A percentile compares a stretch with the other conserved stretches of the same genome.
These are phyloP conservation scores for Thera britannica DNA, from an alignment of 2,888 invertebrate genomes.

Conservation along the genomic window DNA sequence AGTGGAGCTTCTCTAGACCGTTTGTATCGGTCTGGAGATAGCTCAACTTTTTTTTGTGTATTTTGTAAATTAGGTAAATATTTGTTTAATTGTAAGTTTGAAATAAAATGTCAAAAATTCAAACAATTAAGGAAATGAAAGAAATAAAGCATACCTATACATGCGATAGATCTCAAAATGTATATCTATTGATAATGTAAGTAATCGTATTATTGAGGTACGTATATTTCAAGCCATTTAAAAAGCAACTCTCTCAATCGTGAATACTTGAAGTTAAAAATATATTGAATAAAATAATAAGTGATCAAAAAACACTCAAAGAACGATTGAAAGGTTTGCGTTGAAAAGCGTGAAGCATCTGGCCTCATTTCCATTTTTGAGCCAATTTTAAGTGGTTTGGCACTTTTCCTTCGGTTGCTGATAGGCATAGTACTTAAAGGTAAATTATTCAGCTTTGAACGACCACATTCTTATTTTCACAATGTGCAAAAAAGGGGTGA, in stretches of 20 bases:
- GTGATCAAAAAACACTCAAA: constrained; percentile 21
- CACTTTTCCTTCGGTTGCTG: constrained; percentile 22
- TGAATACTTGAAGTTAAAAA: constrained; percentile 22
- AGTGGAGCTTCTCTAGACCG: no score
- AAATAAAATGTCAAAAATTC: no score
- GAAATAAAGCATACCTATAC: no score
- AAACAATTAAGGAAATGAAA: no score
- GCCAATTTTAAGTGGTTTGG: constrained; percentile 32
- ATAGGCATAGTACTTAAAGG: constrained; percentile 18
- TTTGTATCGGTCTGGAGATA: no score
- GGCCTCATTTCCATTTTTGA: constrained; percentile 32
- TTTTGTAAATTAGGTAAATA: no score
- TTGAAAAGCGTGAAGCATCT: constrained; percentile 25
- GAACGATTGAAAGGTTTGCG: constrained; percentile 23
- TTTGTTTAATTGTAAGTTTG: no score
- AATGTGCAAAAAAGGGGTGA: no score
- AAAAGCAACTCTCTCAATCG: constrained; percentile 9
- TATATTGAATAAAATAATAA: constrained; percentile 18
- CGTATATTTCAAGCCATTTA: constrained; percentile 7
- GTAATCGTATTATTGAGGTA: no score
- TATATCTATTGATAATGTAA: no score
- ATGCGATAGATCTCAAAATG: no score
- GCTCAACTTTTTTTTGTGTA: no score
- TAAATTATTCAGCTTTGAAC: constrained; percentile 13
- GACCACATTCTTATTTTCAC: not conserved